These are phyloP conservation scores for Lophius piscatorius DNA, from an alignment of 2,113 vertebrate species.

Conservation along the genomic window DNA sequence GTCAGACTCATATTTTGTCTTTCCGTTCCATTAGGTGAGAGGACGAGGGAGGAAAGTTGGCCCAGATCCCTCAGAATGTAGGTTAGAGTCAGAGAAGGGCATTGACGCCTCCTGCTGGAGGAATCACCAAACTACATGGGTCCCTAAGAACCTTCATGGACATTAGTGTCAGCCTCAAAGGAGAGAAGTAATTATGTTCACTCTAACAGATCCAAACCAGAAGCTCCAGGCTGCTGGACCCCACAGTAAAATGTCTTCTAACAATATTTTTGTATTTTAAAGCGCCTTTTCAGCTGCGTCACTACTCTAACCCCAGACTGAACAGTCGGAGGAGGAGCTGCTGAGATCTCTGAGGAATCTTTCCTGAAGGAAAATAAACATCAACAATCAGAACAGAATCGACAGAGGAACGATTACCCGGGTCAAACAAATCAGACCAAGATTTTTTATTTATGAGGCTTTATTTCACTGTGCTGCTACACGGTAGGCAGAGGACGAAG, in stretches of 20 bases:
- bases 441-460: too few relatives aligned
- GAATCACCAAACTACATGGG: conserved; percentile 18
- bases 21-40: conserved; percentile 61
- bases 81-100: neutral
- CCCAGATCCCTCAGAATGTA: conserved; percentile 1
- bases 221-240: neutral
- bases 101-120: conserved; percentile 42
- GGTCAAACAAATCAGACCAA: too few relatives aligned
- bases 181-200: too few relatives aligned
- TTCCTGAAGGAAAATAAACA: neutral
- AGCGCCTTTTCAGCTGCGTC: neutral
- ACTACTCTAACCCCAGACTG: too few relatives aligned
- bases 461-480: conserved; percentile 1
- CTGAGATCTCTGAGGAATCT: neutral
- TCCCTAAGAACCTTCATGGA: too few relatives aligned
- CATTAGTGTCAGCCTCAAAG: too few relatives aligned
- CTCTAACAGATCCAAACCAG: too few relatives aligned
- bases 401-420: too few relatives aligned
- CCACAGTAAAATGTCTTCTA: too few relatives aligned
- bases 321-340: too few relatives aligned
- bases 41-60: conserved; percentile 3
- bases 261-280: too few relatives aligned
- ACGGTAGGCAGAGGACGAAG: conserved; percentile 15
- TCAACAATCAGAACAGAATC: too few relatives aligned
- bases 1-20: conserved; percentile 62